Evolutionary conservation across 1,140 invertebrate species (phyloP), one percentile per base, ranked within the genome.

Genomic region (Meloidogyne chitwoodi): DNA sequence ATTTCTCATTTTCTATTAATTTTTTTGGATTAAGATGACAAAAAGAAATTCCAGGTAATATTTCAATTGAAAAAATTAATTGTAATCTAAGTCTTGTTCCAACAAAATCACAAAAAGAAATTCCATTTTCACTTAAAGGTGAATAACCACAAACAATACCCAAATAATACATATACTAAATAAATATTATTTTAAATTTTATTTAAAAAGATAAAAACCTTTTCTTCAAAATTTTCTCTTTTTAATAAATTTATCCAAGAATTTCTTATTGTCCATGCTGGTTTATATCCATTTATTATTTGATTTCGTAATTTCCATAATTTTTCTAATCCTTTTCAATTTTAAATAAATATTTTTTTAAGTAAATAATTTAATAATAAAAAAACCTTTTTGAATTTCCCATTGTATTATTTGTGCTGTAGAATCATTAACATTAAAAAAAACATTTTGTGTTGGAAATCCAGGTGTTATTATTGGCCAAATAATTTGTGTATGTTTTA

Each of bases 101-200:
- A n/a, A 70, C 68, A 70, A 70, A 70, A 61, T 61, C 68, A 61
- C 68, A 70, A 41, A 70, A 70, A 26, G 34, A 2, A 19, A n/a
- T 8, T n/a, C 68, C 26, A 14, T 56, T 27, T n/a, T 41, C 68
- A 26, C 34, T 56, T 56, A n/a, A n/a, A 44, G 27, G 34, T 29
- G 68, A 48, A 44, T 44, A 44, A 29, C 22, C 19, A 70, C 68
- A 70, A 2, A 27, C 34, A 41, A 70, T 70, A 12, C 12, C 16
- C 16, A 70, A 70, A 70, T 61, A 56, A 29, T 48, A 38, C 2
- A 19, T 19, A 22, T 70, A 70, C 68, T 70, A n/a, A 22, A 48
- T 41, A 48, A 2, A 4, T 41, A 41, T 41, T 4, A 4, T 16
- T 16, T 44, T 6, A 44, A 44, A 56, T n/a, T 8, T 56, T 6